These are phyloP conservation scores for Conops quadrifasciatus DNA, from an alignment of 2,888 invertebrate species.

Conservation along the genomic window DNA sequence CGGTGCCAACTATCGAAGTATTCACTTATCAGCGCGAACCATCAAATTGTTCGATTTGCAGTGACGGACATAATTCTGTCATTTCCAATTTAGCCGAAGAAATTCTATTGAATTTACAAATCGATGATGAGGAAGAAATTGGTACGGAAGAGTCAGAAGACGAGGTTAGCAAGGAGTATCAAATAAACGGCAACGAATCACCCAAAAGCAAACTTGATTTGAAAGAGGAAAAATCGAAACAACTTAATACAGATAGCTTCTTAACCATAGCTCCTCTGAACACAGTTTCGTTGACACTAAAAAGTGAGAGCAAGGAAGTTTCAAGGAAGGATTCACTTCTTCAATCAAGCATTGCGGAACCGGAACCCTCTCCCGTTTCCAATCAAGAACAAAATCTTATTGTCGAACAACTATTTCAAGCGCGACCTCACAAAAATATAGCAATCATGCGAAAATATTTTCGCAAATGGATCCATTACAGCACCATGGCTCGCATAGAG, in stretches of 20 bases:
- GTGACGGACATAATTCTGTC: conserved; percentile 60
- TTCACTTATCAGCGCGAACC: conserved; percentile 49
- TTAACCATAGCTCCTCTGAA: too few species aligned
- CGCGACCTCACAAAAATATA: conserved; percentile 44
- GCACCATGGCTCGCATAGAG: conserved; percentile 60
- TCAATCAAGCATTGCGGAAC: neutral
- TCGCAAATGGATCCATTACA: conserved; percentile 62
- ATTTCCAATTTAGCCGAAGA: conserved; percentile 61
- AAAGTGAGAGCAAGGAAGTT: too few species aligned
- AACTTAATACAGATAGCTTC: neutral
- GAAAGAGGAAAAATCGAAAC: neutral
- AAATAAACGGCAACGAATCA: neutral
- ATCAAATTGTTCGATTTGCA: conserved; percentile 59
- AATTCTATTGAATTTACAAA: conserved; percentile 55
- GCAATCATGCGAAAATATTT: conserved; percentile 57
- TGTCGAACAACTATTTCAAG: conserved; percentile 56
- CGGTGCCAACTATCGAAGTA: conserved; percentile 43
- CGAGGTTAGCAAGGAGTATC: neutral
- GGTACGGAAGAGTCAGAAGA: conserved; percentile 7
- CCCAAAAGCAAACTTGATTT: neutral
- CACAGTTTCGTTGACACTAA: too few species aligned
- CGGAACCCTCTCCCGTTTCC: conserved; percentile 34
- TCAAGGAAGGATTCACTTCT: too few species aligned
- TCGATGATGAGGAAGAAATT: conserved; percentile 50
- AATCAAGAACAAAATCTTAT: conserved; percentile 57